A percentile compares a stretch with the other conserved stretches of the same genome.
Conservation (phyloP, 2,888 invertebrate genomes). For the Rhodophaea formosa region DNA sequence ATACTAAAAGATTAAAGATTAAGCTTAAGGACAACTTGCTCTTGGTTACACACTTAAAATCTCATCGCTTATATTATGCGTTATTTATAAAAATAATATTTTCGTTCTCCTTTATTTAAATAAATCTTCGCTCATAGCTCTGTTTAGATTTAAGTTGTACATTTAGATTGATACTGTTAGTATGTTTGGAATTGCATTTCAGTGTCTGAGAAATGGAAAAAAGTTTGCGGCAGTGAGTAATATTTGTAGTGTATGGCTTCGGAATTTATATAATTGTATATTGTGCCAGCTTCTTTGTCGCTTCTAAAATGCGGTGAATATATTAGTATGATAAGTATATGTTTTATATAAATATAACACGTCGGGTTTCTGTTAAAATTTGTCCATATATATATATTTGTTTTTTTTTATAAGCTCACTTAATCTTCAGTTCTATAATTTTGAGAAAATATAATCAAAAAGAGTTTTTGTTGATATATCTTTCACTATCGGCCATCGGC, state of each 20-base stretch:
- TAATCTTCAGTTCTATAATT: not conserved
- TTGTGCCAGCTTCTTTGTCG: conserved; percentile 38
- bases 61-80: not conserved
- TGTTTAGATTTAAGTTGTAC: conserved; percentile 22
- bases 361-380: not conserved
- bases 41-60: not conserved
- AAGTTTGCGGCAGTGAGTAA: conserved; percentile 79
- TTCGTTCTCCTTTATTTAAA: not conserved
- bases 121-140: conserved; percentile 10
- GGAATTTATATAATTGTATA: conserved; percentile 26
- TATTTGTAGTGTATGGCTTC: conserved; percentile 64
- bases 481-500: too few relatives aligned
- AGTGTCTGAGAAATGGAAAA: conserved; percentile 79
- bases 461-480: too few relatives aligned
- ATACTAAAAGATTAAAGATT: too few relatives aligned
- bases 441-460: too few relatives aligned
- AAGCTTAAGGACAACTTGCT: too few relatives aligned
- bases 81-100: not conserved
- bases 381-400: not conserved
- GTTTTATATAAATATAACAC: conserved; percentile 20
- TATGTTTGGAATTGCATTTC: conserved; percentile 72
- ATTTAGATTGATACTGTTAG: conserved; percentile 67
- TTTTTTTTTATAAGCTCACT: not conserved
- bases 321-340: conserved; percentile 12
- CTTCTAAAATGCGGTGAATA: conserved; percentile 26